A percentile compares a stretch with the other conserved stretches of the same genome.
Evolutionary conservation across 2,113 vertebrate species (phyloP).

Genomic region (Elanoides forficatus): DNA sequence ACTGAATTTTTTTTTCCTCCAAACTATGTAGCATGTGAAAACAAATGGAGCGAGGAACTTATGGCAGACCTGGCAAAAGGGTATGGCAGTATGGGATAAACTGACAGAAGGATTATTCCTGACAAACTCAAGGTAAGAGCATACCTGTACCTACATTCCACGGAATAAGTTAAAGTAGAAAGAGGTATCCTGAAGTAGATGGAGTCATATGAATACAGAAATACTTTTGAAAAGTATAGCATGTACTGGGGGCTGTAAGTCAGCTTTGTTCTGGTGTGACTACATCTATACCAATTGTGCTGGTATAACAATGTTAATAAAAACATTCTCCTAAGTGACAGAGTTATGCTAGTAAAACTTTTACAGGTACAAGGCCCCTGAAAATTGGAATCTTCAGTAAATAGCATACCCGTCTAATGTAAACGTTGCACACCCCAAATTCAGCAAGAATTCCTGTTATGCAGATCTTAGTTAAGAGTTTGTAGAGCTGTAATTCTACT

Average conservation of each 20-base stretch:
- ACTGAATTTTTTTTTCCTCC: background rate
- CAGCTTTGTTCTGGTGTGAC: background rate
- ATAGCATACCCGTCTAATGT: background rate
- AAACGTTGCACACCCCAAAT: background rate
- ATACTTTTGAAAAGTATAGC: background rate
- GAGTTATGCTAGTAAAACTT: background rate
- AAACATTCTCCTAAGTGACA: background rate
- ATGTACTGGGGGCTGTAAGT: background rate
- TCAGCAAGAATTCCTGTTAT: background rate
- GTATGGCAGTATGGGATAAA: background rate
- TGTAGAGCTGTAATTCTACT: background rate
- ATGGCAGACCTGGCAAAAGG: background rate
- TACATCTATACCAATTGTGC: background rate
- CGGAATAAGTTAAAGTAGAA: background rate
- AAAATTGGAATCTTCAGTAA: background rate
- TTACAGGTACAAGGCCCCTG: background rate
- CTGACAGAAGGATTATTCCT: background rate
- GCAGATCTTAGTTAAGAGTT: background rate
- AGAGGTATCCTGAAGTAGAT: background rate
- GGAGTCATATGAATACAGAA: background rate
- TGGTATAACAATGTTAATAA: background rate
- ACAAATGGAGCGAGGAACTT: background rate
- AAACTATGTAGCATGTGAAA: background rate
- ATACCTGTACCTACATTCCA: background rate
- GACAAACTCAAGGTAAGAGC: background rate